A percentile compares a stretch with the other conserved stretches of the same genome.
Conservation (phyloP, 2,888 invertebrate genomes). For the Hypercompe scribonia region DNA sequence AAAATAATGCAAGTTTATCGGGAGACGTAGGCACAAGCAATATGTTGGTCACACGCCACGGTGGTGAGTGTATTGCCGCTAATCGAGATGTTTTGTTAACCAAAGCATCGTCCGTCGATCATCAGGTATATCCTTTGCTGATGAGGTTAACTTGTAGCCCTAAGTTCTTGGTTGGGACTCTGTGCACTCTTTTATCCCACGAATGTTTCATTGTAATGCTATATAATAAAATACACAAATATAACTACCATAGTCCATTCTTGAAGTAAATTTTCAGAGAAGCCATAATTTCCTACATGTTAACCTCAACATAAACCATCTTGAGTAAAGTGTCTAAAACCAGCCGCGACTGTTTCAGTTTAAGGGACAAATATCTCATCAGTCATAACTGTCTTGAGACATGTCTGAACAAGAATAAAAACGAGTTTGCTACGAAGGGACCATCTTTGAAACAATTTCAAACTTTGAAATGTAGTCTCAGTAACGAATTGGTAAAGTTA, state of each 20-base stretch:
- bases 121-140: too few relatives aligned
- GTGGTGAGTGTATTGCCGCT: too few relatives aligned
- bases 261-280: not conserved
- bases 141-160: too few relatives aligned
- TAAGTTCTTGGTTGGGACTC: too few relatives aligned
- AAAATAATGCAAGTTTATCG: too few relatives aligned
- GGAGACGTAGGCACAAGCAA: too few relatives aligned
- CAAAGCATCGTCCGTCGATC: too few relatives aligned
- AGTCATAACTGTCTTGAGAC: conserved; percentile 40
- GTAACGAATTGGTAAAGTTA: conserved; percentile 2
- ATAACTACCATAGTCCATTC: not conserved
- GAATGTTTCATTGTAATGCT: not conserved
- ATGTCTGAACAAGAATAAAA: conserved; percentile 41
- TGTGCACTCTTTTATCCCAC: too few relatives aligned
- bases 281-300: not conserved
- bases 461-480: conserved; percentile 13
- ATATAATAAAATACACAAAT: not conserved
- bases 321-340: not conserved
- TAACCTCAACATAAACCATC: not conserved
- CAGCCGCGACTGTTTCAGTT: conserved; percentile 2
- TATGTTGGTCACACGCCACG: too few relatives aligned
- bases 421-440: conserved; percentile 29
- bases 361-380: conserved; percentile 41
- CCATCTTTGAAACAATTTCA: conserved; percentile 24
- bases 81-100: too few relatives aligned